A percentile compares a stretch with the other conserved stretches of the same genome.
Evolutionary conservation across 1,140 invertebrate species (phyloP).

Genomic region (Cyclina sinensis): DNA sequence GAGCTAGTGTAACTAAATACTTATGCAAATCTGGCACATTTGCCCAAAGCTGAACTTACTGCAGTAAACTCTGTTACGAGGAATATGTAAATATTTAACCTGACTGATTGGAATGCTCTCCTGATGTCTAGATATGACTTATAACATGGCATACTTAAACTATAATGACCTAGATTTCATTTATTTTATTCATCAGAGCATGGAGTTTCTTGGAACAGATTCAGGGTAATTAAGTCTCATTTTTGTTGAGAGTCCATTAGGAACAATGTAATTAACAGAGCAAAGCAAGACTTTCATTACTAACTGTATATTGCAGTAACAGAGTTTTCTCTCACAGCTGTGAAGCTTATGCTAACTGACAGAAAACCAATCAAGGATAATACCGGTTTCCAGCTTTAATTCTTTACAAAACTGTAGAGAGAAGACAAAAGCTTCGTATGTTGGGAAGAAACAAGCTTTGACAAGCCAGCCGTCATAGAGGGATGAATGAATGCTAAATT

Average conservation of each 20-base stretch:
- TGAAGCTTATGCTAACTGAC: neutral
- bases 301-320: neutral
- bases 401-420: neutral
- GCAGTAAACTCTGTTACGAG: no score
- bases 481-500: neutral
- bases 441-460: neutral
- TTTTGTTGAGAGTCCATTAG: neutral
- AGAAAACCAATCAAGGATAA: constrained; percentile 2
- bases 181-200: no score
- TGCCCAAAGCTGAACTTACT: no score
- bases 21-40: no score
- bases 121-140: no score
- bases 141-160: no score
- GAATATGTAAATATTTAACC: no score
- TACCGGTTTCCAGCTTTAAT: neutral
- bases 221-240: neutral
- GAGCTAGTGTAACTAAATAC: no score
- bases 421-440: neutral
- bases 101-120: no score
- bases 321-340: neutral
- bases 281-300: neutral
- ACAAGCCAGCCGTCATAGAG: neutral
- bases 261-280: neutral
- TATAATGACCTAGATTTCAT: no score
- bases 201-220: no score